Conservation (phyloP, 2,797 vertebrate genomes). For the Pangasius macronema region DNA sequence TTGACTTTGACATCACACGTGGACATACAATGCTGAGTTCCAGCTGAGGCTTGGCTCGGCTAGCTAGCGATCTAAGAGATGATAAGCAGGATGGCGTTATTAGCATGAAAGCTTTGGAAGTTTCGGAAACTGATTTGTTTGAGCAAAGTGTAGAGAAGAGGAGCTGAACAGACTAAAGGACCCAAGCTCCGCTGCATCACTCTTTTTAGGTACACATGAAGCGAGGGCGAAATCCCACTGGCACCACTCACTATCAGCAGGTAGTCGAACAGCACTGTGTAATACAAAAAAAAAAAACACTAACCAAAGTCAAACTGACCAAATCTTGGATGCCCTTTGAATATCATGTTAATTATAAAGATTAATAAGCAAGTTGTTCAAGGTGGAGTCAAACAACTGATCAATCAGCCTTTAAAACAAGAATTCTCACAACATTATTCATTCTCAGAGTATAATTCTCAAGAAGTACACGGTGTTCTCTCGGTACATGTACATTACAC, state of each 20-base stretch:
- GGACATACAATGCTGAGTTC: not conserved
- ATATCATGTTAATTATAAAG: not conserved
- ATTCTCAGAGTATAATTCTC: slow-evolving; percentile 22
- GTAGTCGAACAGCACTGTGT: not conserved
- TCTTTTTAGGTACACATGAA: not conserved
- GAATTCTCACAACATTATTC: not conserved
- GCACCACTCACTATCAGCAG: not conserved
- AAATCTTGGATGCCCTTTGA: not conserved
- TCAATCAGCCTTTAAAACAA: not conserved
- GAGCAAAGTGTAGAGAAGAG: not conserved
- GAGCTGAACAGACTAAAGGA: not conserved
- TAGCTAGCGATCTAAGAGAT: not conserved
- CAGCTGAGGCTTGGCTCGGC: not conserved
- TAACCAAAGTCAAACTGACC: no score
- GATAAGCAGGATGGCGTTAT: not conserved
- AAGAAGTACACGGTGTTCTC: no score
- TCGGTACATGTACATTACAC: no score
- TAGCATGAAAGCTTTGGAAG: not conserved
- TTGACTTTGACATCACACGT: not conserved
- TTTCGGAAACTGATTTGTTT: not conserved
- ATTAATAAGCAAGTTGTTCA: not conserved
- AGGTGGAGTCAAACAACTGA: not conserved
- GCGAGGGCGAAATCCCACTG: not conserved
- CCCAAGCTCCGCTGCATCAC: not conserved
- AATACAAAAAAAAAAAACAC: not conserved